Evolutionary conservation across 1,140 invertebrate species (phyloP), one percentile per base, ranked within the genome.

Genomic region (Aphelenchoides fujianensis): DNA sequence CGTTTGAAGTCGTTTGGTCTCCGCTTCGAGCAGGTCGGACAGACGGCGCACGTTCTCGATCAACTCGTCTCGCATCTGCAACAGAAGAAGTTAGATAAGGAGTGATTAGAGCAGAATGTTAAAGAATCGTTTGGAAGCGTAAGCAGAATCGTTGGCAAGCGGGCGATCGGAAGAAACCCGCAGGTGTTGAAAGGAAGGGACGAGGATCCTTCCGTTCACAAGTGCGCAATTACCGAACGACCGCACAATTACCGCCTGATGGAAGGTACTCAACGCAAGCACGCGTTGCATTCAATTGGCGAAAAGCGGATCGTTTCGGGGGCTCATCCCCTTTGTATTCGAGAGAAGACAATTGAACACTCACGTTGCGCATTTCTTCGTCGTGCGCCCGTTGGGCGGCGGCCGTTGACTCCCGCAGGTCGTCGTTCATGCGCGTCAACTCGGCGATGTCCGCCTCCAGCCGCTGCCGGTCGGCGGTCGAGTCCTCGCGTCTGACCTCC

Each of bases 1-100:
- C 16, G 16, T 12, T 66, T 66, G 63, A 66, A 66, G 34, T 2
- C 63, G 63, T 66, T 66, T 66, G 12, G 28, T 66, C 31, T 66
- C 63, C 19, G 63, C 16, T 35, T 66, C 63, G 63, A 66, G 63
- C 27, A 66, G 3, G 32, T 66, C 63, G 63, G 32, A 36, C 32
- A 66, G 32, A 1, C 63, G 19, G 2, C 32, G 16, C 28, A 66
- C 31, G 28, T 66, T 66, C 31, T 66, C 63, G 7, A 66, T 35
- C 63, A 66, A 5, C 55, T 59, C 57, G 57, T 59, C 23, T 7
- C 23, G 57, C 9, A 59, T 59, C 23, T 61, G 19, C 27, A 23
- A 27, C 1, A 23, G 1, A 1, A 53, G 27, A 53, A 1, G 19
- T 53, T 2, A 2, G 1, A 53, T 23, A 53, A 53, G 27, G 27